Base-by-base conservation (phyloP, 1,140 invertebrate genomes). In the Penaeus vannamei region DNA sequence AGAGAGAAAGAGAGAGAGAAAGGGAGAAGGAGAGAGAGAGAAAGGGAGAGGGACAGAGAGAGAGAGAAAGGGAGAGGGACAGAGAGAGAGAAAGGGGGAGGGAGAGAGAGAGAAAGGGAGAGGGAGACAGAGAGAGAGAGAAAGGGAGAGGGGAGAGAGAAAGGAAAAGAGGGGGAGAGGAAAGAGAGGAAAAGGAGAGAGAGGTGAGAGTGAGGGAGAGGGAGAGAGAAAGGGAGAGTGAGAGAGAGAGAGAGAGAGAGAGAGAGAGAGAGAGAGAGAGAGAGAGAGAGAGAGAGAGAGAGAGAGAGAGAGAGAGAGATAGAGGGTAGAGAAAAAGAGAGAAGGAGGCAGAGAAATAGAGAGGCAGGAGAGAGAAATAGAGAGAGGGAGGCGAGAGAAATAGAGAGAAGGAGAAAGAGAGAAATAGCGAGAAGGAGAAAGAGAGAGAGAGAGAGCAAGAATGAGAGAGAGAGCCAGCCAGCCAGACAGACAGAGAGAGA, bases 41-140 rank as follows among this genome's bases (percentile, higher is more conserved):
- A 36, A 5, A 5, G 36, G 5, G 36, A 5, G 36, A 36, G 36
- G 36, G 36, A 36, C n/a, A n/a, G 14, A 23, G 42, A 22, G 36
- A 80, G 36, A 17, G 20, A 23, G 77, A 22, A 22, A 20, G 5
- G 17, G 77, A 53, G 77, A 2, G 36, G 32, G 77, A 32, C 7
- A 80, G 77, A 42, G 77, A 80, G 77, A 42, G 77, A 80, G 32
- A 42, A n/a, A 80, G 10, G 32, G 36, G 42, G 32, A 42, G 77
- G 42, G 32, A 42, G 36, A 80, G 36, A 42, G 77, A 80, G 77
- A 42, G 77, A 32, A 80, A 53, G 42, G 32, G 42, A 32, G 59
- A 32, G 42, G 77, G 59, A 32, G 59, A 32, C 42, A 53, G 42
- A 32, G 42, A 53, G 42, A 32, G 59, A 53, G 42, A 32, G 59